Base-by-base conservation (phyloP, 2,888 invertebrate species). In the Argynnis bischoffii region DNA sequence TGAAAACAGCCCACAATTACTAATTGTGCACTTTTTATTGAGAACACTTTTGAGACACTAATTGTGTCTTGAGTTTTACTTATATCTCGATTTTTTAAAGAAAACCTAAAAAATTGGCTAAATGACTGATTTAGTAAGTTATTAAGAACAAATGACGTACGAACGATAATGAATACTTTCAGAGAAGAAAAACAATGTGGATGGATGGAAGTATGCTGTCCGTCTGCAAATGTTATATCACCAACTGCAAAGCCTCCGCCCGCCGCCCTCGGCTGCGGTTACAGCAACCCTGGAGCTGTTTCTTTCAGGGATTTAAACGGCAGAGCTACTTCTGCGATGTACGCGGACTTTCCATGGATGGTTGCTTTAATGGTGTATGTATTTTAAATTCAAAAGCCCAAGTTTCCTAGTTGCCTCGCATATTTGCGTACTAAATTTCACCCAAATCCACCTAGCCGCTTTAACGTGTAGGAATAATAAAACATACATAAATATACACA, bases 301-400 rank as follows among this genome's bases (percentile, higher is more conserved):
- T 18, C 16, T 6, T 18, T 69, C 0, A 51, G 67, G 14, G 15
- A 6, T 6, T 5, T 41, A 0, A 8, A n/a, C 2, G 5, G 16
- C 4, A 31, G 21, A 13, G 21, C 50, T 4, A 55, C 57, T 13
- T 72, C 69, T 48, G 70, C 75, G 0, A 69, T 69, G 15, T 75
- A 56, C 26, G 74, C 69, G 3, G 75, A 75, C 8, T 74, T 69
- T 31, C 75, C 74, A 1, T 75, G 74, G 74, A 73, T 72, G 69
- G 66, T 73, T 0, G 75, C 74, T 6, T 51, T 75, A 18, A 51
- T 75, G 26, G 65, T 48, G 71, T 72, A 59, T 55, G 57, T 66
- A 48, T 51, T 2, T 14, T 26, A 47, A 21, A 14, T 14, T 0
- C 1, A 46, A 16, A 14, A 2, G 5, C 6, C 18, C 3, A 4